Base-by-base conservation (phyloP, 2,113 vertebrate genomes). In the Hippolais icterina region DNA sequence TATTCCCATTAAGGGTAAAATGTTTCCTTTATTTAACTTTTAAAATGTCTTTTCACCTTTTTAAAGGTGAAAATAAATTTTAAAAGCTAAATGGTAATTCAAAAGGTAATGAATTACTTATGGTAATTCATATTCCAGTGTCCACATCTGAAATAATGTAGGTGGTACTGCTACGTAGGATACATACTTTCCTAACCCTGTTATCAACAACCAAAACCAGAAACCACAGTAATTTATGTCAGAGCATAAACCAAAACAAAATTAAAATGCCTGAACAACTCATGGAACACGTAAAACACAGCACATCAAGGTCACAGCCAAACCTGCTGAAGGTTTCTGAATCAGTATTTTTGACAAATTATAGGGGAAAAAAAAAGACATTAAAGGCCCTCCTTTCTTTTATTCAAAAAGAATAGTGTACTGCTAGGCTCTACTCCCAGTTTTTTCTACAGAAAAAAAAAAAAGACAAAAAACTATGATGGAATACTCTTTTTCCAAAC, bases 221-320 rank as follows among this genome's bases (percentile, higher is more conserved):
- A 90, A 16, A 69, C 4, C 17, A 66, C 15, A 50, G 16, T 37
- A 50, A 72, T 53, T 52, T 69, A 74, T 53, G 19, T 83, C 46
- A 44, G n/a, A 68, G 28, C 9, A 28, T 18, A 52, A 81, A 69
- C n/a, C 2, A 82, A 49, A 75, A 39, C 54, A 35, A 17, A 77
- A 68, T 2, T 2, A 71, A 35, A 63, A 41, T 0, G 0, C 3
- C 13, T 17, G 8, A 52, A 60, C 19, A 28, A 54, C 24, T 7
- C n/a, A n/a, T 1, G 2, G 24, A 72, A 65, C 5, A 2, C n/a
- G 87, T 44, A 33, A 41, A 84, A 69, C 27, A 33, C 9, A 76
- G 27, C 7, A 70, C 7, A 42, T 41, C 15, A 61, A 33, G 10
- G 46, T 70, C 39, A 75, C 20, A n/a, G n/a, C n/a, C 3, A 87